Evolutionary conservation across 2,888 invertebrate species (phyloP).

Genomic region (Rhingia rostrata): DNA sequence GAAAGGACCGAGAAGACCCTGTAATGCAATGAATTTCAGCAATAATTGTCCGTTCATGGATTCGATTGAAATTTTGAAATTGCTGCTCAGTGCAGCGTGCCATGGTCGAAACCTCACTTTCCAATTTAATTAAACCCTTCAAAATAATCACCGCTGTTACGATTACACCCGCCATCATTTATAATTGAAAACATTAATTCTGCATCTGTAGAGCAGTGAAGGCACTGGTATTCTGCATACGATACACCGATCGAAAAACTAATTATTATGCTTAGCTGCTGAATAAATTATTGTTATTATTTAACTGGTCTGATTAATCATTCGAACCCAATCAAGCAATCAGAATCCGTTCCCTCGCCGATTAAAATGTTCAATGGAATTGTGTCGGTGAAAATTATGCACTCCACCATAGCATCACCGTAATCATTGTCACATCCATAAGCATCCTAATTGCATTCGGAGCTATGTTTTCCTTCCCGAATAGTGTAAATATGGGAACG

Average conservation of each 20-base stretch:
- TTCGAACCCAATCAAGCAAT: slow-evolving; percentile 68
- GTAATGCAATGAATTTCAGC: slow-evolving; percentile 64
- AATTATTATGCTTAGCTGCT: slow-evolving; percentile 72
- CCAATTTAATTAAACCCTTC: slow-evolving; percentile 74
- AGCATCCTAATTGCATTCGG: slow-evolving; percentile 55
- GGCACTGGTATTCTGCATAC: slow-evolving; percentile 2
- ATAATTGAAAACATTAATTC: slow-evolving; percentile 73
- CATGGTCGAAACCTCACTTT: slow-evolving; percentile 66
- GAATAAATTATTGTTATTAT: slow-evolving; percentile 74
- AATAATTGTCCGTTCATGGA: slow-evolving; percentile 72
- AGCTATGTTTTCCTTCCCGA: slow-evolving; percentile 29
- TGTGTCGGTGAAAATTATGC: slow-evolving; percentile 41
- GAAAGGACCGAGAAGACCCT: slow-evolving; percentile 33
- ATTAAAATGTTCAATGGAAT: slow-evolving; percentile 63
- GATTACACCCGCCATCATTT: slow-evolving; percentile 69
- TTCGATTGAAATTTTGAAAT: slow-evolving; percentile 72
- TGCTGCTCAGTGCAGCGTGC: slow-evolving; percentile 65
- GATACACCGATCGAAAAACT: slow-evolving; percentile 43
- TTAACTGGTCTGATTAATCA: slow-evolving; percentile 72
- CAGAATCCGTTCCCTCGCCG: slow-evolving; percentile 44
- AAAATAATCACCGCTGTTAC: slow-evolving; percentile 69
- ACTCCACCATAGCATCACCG: not conserved
- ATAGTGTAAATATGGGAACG: slow-evolving; percentile 19
- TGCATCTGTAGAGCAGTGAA: slow-evolving; percentile 32
- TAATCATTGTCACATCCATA: slow-evolving; percentile 32